These are phyloP conservation scores for Nudaria mundana DNA, from an alignment of 2,888 invertebrate species.

Conservation along the genomic window DNA sequence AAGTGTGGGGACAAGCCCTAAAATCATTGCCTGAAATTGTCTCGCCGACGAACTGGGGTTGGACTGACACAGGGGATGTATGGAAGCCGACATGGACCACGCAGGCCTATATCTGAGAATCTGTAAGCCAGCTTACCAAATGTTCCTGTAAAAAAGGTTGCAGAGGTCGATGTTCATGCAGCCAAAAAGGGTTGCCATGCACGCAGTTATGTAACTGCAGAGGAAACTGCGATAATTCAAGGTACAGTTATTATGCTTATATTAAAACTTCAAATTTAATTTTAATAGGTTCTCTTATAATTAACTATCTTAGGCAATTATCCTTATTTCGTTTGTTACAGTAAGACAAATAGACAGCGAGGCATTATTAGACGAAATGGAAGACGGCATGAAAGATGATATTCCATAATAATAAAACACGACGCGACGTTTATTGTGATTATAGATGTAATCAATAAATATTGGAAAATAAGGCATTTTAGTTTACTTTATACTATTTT, in stretches of 20 bases:
- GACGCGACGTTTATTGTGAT: no score
- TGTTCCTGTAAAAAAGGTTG: not conserved
- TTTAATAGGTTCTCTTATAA: not conserved
- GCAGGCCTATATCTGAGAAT: conserved; percentile 7
- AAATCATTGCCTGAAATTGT: conserved; percentile 3
- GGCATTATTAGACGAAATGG: no score
- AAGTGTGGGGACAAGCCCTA: conserved; percentile 10
- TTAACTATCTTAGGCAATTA: not conserved
- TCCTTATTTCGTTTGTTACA: not conserved
- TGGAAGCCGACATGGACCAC: conserved; percentile 2
- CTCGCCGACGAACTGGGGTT: conserved; percentile 9
- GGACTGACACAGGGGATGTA: conserved; percentile 4
- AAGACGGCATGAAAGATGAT: no score
- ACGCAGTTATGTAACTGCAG: not conserved
- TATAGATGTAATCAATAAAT: no score
- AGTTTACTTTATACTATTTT: no score
- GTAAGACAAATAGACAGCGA: no score
- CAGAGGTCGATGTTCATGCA: not conserved
- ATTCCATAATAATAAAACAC: no score
- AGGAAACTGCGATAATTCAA: conserved; percentile 1
- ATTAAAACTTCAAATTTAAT: not conserved
- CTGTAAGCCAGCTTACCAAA: conserved; percentile 7
- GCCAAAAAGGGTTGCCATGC: not conserved
- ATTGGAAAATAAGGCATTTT: no score
- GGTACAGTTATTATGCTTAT: not conserved